These are phyloP conservation scores for Acanthurus leucopareius DNA, from an alignment of 2,797 vertebrate species.

Conservation along the genomic window DNA sequence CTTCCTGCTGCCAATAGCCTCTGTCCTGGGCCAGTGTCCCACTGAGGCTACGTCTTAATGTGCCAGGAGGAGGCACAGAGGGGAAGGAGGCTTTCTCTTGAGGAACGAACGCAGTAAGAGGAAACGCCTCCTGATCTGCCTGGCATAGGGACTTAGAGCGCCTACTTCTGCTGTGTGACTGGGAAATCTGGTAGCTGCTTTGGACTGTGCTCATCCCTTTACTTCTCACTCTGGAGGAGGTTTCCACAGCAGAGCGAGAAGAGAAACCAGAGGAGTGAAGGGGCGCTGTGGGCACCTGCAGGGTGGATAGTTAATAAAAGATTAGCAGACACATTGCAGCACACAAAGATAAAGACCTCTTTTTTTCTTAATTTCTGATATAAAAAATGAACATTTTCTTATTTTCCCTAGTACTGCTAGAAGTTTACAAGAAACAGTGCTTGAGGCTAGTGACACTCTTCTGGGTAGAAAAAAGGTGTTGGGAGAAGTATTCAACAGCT, in stretches of 20 bases:
- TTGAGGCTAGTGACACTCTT: neutral
- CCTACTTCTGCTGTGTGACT: slow-evolving; percentile 66
- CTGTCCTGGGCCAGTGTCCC: slow-evolving; percentile 78
- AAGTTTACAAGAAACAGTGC: neutral
- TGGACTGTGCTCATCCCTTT: slow-evolving; percentile 53
- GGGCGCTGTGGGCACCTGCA: slow-evolving; percentile 80
- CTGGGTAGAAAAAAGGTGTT: neutral
- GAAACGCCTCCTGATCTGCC: slow-evolving; percentile 64
- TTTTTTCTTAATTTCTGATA: neutral
- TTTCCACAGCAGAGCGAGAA: slow-evolving; percentile 90
- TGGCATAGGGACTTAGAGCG: slow-evolving; percentile 77
- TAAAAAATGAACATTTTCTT: neutral
- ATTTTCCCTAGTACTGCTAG: rapidly evolving
- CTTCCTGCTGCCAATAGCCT: slow-evolving; percentile 74
- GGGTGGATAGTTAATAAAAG: neutral
- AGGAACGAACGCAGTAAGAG: slow-evolving; percentile 31
- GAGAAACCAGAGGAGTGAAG: slow-evolving; percentile 86
- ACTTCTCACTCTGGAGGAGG: slow-evolving; percentile 79
- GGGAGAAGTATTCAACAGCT: neutral
- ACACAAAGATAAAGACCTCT: neutral
- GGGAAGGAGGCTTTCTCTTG: slow-evolving; percentile 64
- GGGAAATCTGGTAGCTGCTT: slow-evolving; percentile 55
- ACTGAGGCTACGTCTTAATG: slow-evolving; percentile 83
- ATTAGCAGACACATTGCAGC: slow-evolving; percentile 13
- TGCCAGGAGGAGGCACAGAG: slow-evolving; percentile 40